Evolutionary conservation across 2,797 vertebrate species (phyloP).

Genomic region (Luscinia megarhynchos): DNA sequence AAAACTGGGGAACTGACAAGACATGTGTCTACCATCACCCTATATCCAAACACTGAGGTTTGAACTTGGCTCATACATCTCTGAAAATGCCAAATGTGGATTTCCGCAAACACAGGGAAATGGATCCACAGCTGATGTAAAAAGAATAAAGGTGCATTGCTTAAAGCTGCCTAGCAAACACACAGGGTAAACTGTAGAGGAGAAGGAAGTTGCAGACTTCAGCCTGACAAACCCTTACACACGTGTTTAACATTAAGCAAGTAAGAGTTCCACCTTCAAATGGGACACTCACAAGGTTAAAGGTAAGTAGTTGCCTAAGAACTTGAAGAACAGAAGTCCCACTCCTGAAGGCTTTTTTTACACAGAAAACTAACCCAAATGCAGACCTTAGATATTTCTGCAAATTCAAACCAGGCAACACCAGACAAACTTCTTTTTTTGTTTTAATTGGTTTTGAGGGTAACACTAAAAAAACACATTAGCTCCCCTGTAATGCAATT

Average conservation of each 20-base stretch:
- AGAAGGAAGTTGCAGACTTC: neutral
- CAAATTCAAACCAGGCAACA: neutral
- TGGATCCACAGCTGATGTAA: constrained; percentile 8
- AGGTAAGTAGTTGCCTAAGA: neutral
- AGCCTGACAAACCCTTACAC: neutral
- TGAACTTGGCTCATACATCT: constrained; percentile 29
- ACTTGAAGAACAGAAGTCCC: neutral
- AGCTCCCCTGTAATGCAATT: neutral
- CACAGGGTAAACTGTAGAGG: neutral
- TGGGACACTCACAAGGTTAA: neutral
- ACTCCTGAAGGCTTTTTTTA: neutral
- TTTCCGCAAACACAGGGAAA: constrained; percentile 42
- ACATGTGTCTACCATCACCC: constrained; percentile 57
- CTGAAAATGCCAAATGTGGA: constrained; percentile 25
- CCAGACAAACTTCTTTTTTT: neutral
- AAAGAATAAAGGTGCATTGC: constrained; percentile 62
- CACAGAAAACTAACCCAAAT: neutral
- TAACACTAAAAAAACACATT: neutral
- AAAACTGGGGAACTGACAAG: constrained; percentile 48
- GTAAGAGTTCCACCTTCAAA: neutral
- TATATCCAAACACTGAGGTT: constrained; percentile 65
- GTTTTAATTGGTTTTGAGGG: neutral
- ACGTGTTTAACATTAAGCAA: neutral
- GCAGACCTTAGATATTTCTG: neutral
- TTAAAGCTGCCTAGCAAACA: constrained; percentile 2